Conservation (phyloP, 2,113 vertebrate genomes). For the Leucosticte australis region DNA sequence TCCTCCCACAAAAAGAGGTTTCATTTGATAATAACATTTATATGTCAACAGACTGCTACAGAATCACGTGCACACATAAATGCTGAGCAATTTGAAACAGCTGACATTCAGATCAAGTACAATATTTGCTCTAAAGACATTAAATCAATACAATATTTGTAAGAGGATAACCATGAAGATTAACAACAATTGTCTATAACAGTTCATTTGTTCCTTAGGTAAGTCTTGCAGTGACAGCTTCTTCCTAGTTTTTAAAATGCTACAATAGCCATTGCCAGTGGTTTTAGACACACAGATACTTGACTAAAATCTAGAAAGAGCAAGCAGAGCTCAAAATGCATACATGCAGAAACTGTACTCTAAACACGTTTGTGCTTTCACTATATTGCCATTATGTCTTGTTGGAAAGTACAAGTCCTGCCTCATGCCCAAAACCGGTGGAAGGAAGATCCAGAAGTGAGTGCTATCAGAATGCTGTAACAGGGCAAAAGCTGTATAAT, state of each 20-base stretch:
- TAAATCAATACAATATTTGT: background rate
- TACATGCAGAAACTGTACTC: background rate
- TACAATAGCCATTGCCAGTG: background rate
- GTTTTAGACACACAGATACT: background rate
- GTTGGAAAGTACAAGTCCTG: background rate
- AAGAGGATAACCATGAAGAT: background rate
- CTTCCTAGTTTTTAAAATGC: background rate
- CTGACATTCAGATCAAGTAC: background rate
- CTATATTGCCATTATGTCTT: background rate
- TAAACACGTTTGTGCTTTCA: background rate
- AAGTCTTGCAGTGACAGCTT: background rate
- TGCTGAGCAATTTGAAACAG: background rate
- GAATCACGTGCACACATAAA: accelerated
- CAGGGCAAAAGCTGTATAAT: background rate
- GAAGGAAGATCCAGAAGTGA: background rate
- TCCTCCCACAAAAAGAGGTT: background rate
- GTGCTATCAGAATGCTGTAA: background rate
- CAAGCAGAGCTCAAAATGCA: background rate
- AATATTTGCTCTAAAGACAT: background rate
- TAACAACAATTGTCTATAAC: background rate
- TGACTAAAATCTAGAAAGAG: background rate
- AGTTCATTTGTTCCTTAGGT: background rate
- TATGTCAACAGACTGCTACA: background rate
- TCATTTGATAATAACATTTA: background rate
- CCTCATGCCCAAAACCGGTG: background rate